Evolutionary conservation across 2,888 invertebrate genomes (phyloP), one percentile per base, ranked within the genome.

Genomic region (Pristionchus mayeri): DNA sequence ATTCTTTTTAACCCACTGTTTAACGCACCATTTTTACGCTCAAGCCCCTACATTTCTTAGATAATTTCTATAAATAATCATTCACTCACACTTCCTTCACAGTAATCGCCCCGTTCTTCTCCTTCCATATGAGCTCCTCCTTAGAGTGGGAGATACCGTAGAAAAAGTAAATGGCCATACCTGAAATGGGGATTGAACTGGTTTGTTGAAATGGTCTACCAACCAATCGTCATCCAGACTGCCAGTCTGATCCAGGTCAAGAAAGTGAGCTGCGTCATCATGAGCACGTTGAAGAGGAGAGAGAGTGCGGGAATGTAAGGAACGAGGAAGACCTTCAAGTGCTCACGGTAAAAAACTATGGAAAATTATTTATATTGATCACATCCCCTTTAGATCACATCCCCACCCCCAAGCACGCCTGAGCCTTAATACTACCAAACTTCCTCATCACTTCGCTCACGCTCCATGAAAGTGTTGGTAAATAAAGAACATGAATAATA

Each of bases 251-350:
- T 95, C 90, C 97, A 95, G 0, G 97, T 97, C 91, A 97, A 94
- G 91, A 96, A 95, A 85, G 96, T 96, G 86, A 98, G 95, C 93
- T 97, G 97, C 93, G 97, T 95, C 93, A 98, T 97, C 92, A 98
- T 95, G 94, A 97, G 97, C 93, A 97, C 96, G 94, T 98, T 98
- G 91, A 97, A 96, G 85, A 96, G 95, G 86, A 98, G 96, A 40
- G 97, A 97, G 86, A 96, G 95, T 52, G 96, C 95, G 85, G 97
- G 97, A 88, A 97, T 96, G 93, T 97, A 96, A 76, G 98, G 98
- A 93, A 98, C 95, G 88, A 96, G 96, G 21, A 97, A 97, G 50
- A 97, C 96, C 94, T 90, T 63, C 7, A 0, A 63, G 27, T n/a
- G n/a, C 7, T 13, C 13, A 13, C 44, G 7, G 44, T 44, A 9